phyloP scores from a whole-genome alignment of 1,140 invertebrate genomes.

The Tenebrio molitor region DNA sequence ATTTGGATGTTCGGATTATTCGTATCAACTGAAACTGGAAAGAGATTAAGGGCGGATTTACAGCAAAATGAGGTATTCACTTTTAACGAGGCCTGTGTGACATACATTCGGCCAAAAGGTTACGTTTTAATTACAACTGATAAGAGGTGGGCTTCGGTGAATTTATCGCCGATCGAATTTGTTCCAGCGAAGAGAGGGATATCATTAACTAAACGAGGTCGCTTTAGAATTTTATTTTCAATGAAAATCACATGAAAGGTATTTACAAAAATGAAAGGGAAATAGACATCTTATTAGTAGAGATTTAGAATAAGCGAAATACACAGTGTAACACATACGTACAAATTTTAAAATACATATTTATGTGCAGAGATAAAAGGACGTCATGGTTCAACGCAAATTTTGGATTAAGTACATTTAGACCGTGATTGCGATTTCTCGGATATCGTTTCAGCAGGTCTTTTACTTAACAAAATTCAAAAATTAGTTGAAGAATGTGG shows the following conservation, averaged over 20 bases:
- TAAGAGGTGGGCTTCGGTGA: background rate
- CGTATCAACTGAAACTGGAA: slow-evolving; percentile 17
- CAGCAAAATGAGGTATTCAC: slow-evolving; percentile 13
- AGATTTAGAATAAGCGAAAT: slow-evolving; percentile 34
- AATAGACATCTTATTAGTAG: slow-evolving; percentile 31
- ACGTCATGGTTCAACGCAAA: slow-evolving; percentile 6
- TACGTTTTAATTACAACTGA: slow-evolving; percentile 31
- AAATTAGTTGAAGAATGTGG: too few species aligned
- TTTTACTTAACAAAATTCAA: too few species aligned
- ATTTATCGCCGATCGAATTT: slow-evolving; percentile 20
- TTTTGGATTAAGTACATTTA: background rate
- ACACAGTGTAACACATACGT: slow-evolving; percentile 31
- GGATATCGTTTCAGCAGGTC: too few species aligned
- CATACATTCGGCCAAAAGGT: slow-evolving; percentile 24
- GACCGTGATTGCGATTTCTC: too few species aligned
- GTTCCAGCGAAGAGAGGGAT: slow-evolving; percentile 6
- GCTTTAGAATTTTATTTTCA: slow-evolving; percentile 29
- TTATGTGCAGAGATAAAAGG: slow-evolving; percentile 15
- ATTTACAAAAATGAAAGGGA: slow-evolving; percentile 28
- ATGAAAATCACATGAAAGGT: slow-evolving; percentile 39
- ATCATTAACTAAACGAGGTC: slow-evolving; percentile 21
- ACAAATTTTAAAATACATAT: slow-evolving; percentile 29
- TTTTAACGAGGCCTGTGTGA: slow-evolving; percentile 26
- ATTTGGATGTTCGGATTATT: slow-evolving; percentile 22
- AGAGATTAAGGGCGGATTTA: slow-evolving; percentile 24